Base-by-base conservation (phyloP, 2,888 invertebrate species). In the Lasioglossum zephyrum region DNA sequence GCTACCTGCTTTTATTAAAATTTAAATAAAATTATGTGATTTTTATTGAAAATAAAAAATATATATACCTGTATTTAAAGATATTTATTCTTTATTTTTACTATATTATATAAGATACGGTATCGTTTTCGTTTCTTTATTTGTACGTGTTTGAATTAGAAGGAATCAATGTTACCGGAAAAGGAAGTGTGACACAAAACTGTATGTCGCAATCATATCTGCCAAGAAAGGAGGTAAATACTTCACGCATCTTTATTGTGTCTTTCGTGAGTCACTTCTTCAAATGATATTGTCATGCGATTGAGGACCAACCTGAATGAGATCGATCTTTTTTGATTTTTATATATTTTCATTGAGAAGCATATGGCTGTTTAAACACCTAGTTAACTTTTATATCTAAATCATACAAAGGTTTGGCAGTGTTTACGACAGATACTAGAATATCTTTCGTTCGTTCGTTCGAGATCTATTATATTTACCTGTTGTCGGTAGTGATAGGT, bases 331-430 rank as follows among this genome's bases (percentile, higher is more conserved):
- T 82, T n/a, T n/a, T n/a, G n/a, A 85, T 60, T 81, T 89, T 81
- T 75, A 60, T 60, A 8, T 22, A 18, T 26, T 79, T 88, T 84
- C 87, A 89, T 89, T 81, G 41, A 73, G 63, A 47, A 26, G 39
- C 6, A 60, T 79, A 83, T 66, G 82, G 76, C 60, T 81, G 81
- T 72, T 83, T 81, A 87, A 88, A 89, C 81, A 84, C 74, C 53
- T 36, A 72, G 73, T 74, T 66, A 73, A 72, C 26, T 44, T 44
- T 66, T 89, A 79, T 93, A 93, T 93, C 93, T 93, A 92, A 93
- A 86, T 85, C 89, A 93, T 92, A 94, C 93, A 94, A 92, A 90
- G 94, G 93, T 92, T 93, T 92, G 94, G 92, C 92, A 87, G 88
- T 92, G 86, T 93, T 93, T 93, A 87, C 39, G 22, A 36, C 39